Evolutionary conservation across 2,113 vertebrate species (phyloP).

Genomic region (Bubo bubo): DNA sequence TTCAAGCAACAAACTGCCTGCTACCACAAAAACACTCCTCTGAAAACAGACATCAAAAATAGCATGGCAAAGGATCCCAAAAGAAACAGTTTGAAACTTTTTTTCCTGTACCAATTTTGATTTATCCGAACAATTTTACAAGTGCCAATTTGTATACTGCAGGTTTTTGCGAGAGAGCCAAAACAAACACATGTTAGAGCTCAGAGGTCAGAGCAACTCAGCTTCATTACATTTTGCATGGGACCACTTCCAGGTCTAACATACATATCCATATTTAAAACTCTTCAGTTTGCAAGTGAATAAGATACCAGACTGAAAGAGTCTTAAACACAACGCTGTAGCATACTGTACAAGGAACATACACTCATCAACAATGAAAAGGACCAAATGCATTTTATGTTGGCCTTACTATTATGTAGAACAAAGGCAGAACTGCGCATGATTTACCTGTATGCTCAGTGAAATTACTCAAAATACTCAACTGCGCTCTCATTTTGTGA

Average conservation of each 20-base stretch:
- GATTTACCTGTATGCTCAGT: background rate
- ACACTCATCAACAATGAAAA: background rate
- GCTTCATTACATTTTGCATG: conserved; percentile 56
- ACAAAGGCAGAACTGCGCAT: background rate
- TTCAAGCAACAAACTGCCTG: conserved; percentile 60
- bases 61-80: conserved; percentile 49
- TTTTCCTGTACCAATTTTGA: conserved; percentile 21
- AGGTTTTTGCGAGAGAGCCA: conserved; percentile 52
- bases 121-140: conserved; percentile 64
- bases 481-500: background rate
- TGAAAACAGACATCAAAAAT: conserved; percentile 41
- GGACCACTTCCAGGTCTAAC: conserved; percentile 55
- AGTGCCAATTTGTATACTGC: conserved; percentile 57
- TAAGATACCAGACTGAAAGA: conserved; percentile 3
- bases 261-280: conserved; percentile 45
- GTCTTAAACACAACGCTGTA: background rate
- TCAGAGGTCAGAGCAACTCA: conserved; percentile 51
- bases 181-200: conserved; percentile 51
- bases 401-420: background rate
- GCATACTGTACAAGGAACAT: background rate
- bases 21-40: conserved; percentile 57
- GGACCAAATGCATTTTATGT: background rate
- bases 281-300: background rate
- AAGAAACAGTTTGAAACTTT: conserved; percentile 61
- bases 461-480: background rate